Base-by-base conservation (phyloP, 2,113 vertebrate genomes). In the Rynchops niger region DNA sequence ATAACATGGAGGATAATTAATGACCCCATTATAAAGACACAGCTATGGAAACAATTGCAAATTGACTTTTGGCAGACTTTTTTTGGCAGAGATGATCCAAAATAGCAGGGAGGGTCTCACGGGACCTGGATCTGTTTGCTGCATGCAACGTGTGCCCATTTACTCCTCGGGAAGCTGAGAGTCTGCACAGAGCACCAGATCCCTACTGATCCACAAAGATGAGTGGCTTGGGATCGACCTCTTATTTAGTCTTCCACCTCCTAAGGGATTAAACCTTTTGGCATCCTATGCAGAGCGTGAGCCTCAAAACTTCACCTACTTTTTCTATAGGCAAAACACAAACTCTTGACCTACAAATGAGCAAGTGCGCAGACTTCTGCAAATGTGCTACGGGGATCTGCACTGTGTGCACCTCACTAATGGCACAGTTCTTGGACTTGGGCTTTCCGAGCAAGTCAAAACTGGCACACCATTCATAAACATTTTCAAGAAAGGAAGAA, bases 1-100 rank as follows among this genome's bases (percentile, higher is more conserved):
- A 79, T 82, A 91, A 61, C 50, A 50, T 50, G 83, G 50, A 86
- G n/a, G 66, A 71, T 91, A 85, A 91, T 79, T 94, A 88, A 93
- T 58, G 49, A 45, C 19, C 7, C 45, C 22, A 11, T 86, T 88
- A 72, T 66, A 66, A 76, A 69, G 62, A 80, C 40, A 87, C 11
- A 89, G 58, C 30, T 88, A 82, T 53, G 45, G 90, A 95, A 90
- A 93, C 58, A 91, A 86, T 79, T 85, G n/a, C 40, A 89, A 85
- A 63, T 49, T 61, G 30, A 69, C 32, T 93, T 95, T 82, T 96
- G 89, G 86, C 90, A 93, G 78, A n/a, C 32, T 65, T 47, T 63
- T 63, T 86, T 79, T 87, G 81, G 65, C 89, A 93, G 43, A 94
- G 29, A 30, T 47, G 52, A 63, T 87, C 20, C 9, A 16, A 90